These are phyloP conservation scores for Diorhabda carinulata DNA, from an alignment of 1,140 invertebrate species.

Conservation along the genomic window DNA sequence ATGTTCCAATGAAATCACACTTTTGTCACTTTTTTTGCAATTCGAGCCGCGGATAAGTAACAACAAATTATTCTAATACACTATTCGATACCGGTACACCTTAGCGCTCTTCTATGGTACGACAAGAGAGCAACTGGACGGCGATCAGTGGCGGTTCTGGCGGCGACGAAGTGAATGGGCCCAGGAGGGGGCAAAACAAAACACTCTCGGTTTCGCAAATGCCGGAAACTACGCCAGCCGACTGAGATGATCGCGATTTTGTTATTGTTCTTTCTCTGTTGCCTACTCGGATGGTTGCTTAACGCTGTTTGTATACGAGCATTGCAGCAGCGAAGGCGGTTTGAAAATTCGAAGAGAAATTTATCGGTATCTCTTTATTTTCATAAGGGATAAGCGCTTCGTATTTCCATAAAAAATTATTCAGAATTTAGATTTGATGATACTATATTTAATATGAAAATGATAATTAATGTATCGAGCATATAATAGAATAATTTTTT, in stretches of 20 bases:
- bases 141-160: conserved; percentile 24
- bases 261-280: conserved; percentile 26
- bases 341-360: no score
- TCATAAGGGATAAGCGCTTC: no score
- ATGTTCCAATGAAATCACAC: conserved; percentile 25
- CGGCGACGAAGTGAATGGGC: conserved; percentile 36
- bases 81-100: conserved; percentile 11
- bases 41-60: no score
- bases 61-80: conserved; percentile 2
- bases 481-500: no score
- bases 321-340: no score
- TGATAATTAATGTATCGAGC: no score
- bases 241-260: conserved; percentile 3
- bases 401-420: no score
- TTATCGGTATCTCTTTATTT: no score
- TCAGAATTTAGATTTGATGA: no score
- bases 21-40: not conserved
- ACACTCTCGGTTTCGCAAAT: conserved; percentile 40
- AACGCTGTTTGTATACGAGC: not conserved
- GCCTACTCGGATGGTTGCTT: not conserved
- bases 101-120: conserved; percentile 36
- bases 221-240: conserved; percentile 36
- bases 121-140: conserved; percentile 41
- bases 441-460: no score
- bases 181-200: conserved; percentile 28